Percentiles rank a stretch among this genome's conserved stretches.
These are phyloP conservation scores for Chitala chitala DNA, from an alignment of 2,113 vertebrate genomes.

Conservation along the genomic window DNA sequence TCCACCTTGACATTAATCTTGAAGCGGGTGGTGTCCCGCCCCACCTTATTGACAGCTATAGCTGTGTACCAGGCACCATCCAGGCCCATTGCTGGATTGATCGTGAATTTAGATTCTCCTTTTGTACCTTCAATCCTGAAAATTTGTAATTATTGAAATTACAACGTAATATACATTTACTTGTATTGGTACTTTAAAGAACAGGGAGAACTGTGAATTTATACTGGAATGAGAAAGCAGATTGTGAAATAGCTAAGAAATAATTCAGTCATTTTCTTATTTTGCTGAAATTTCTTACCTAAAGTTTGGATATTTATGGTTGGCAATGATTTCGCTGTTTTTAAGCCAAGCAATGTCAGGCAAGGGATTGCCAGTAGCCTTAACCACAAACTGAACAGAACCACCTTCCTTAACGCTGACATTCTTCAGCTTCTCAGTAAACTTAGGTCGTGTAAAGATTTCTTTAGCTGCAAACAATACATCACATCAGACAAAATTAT, in stretches of 20 bases:
- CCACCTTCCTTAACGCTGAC: conserved; percentile 84
- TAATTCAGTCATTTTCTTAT: conserved; percentile 1
- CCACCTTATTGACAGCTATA: conserved; percentile 94
- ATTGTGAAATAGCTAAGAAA: not conserved
- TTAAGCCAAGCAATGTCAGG: conserved; percentile 74
- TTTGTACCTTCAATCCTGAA: conserved; percentile 85
- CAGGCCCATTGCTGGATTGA: conserved; percentile 69
- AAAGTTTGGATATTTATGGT: not conserved
- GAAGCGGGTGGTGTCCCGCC: conserved; percentile 91
- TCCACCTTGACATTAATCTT: conserved; percentile 93
- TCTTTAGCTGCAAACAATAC: conserved; percentile 76
- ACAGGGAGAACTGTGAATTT: not conserved
- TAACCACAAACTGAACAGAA: conserved; percentile 83
- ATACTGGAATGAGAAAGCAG: too few relatives aligned
- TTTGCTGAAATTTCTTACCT: conserved; percentile 5
- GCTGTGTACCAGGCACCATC: conserved; percentile 98
- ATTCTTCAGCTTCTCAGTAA: conserved; percentile 87
- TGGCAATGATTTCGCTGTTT: conserved; percentile 20
- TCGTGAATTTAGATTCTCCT: conserved; percentile 86
- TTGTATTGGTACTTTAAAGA: not conserved
- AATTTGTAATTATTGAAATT: conserved; percentile 16
- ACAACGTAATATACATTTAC: not conserved
- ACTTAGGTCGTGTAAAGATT: conserved; percentile 79
- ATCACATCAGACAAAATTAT: not conserved
- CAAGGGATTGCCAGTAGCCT: conserved; percentile 63